phyloP scores from a whole-genome alignment of 2,113 vertebrate species.

The Leucoraja erinaceus region DNA sequence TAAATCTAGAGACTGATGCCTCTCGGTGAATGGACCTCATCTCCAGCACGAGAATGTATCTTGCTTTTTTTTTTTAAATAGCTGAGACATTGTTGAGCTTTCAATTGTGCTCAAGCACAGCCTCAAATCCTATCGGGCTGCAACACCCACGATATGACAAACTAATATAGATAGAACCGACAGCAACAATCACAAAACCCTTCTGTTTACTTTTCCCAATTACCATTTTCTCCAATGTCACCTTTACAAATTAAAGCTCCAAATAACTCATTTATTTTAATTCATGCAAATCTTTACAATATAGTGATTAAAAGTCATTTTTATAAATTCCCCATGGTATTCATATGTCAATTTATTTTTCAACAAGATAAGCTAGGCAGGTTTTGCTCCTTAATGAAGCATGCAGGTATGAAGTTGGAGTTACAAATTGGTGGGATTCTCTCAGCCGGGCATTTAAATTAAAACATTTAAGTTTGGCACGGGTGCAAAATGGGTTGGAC shows the following conservation, averaged over 20 bases:
- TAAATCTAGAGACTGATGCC: not conserved
- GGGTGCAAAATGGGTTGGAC: not conserved
- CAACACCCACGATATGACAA: not conserved
- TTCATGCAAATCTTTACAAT: slow-evolving; percentile 31
- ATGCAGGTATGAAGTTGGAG: not conserved
- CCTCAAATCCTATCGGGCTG: not conserved
- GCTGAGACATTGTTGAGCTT: not conserved
- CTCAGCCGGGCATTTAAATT: not conserved
- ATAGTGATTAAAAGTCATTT: slow-evolving; percentile 31
- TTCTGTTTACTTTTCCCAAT: not conserved
- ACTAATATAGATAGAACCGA: not conserved
- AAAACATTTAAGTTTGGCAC: not conserved
- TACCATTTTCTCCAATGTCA: not conserved
- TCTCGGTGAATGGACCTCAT: not conserved
- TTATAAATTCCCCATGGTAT: slow-evolving; percentile 1
- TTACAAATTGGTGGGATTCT: not conserved
- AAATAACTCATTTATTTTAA: slow-evolving; percentile 19
- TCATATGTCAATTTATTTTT: slow-evolving; percentile 10
- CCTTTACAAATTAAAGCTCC: not conserved
- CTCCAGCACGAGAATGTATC: not conserved
- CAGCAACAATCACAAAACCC: not conserved
- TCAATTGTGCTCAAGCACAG: not conserved
- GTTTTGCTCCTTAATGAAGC: not conserved
- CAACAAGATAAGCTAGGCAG: not conserved
- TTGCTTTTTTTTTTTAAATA: not conserved